A percentile compares a stretch with the other conserved stretches of the same genome.
These are phyloP conservation scores for Leptestheria dahalacensis DNA, from an alignment of 1,140 invertebrate species.

Conservation along the genomic window DNA sequence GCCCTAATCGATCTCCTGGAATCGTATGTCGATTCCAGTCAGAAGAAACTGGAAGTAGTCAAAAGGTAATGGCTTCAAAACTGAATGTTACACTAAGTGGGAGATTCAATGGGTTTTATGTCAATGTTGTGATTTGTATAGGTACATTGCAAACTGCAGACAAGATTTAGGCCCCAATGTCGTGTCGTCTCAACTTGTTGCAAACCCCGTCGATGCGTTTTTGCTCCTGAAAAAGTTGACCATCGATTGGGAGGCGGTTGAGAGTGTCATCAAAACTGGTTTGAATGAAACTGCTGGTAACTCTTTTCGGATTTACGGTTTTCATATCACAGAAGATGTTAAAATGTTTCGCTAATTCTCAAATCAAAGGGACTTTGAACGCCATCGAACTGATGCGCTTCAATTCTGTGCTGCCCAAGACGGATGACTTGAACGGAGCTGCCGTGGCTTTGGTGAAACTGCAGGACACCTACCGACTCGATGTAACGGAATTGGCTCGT, in stretches of 20 bases:
- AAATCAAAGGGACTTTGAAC: not conserved
- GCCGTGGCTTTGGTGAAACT: constrained; percentile 33
- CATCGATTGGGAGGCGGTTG: not conserved
- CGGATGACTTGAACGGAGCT: constrained; percentile 33
- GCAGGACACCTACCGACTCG: constrained; percentile 36
- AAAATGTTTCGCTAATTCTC: too few relatives aligned
- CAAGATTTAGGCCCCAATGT: not conserved
- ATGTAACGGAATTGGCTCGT: constrained; percentile 30
- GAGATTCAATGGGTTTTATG: too few relatives aligned
- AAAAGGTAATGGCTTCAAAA: not conserved
- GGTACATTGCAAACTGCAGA: not conserved
- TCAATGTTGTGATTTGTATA: not conserved
- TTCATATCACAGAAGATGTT: too few relatives aligned
- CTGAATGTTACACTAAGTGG: not conserved
- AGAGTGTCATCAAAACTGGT: not conserved
- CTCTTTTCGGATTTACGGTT: too few relatives aligned
- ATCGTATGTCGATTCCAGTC: not conserved
- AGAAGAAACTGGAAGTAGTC: not conserved
- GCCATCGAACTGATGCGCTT: not conserved
- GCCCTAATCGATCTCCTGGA: constrained; percentile 2
- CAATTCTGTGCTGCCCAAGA: not conserved
- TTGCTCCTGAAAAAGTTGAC: not conserved
- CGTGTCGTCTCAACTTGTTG: not conserved
- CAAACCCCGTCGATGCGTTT: constrained; percentile 1
- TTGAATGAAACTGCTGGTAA: not conserved